Evolutionary conservation across 2,797 vertebrate species (phyloP).

Genomic region (Ispidina picta): DNA sequence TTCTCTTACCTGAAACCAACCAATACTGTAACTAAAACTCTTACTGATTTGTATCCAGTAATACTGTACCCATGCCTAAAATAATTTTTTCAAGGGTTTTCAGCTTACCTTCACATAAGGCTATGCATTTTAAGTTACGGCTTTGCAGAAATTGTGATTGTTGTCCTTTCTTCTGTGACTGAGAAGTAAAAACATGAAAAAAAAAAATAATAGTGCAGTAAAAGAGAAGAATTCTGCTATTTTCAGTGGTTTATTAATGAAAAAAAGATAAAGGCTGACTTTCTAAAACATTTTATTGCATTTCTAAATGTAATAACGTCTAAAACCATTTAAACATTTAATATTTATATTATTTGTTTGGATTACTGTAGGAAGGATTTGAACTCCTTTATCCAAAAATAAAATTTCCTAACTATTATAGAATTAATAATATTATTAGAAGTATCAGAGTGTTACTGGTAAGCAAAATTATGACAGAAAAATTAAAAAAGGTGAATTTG

Average conservation of each 20-base stretch:
- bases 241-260: not conserved
- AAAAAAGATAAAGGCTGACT: not conserved
- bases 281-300: not conserved
- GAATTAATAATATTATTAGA: not conserved
- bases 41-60: not conserved
- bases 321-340: not conserved
- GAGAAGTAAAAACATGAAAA: slow-evolving; percentile 57
- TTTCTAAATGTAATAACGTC: not conserved
- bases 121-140: slow-evolving; percentile 92
- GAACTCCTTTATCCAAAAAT: not conserved
- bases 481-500: not conserved
- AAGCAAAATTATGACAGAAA: not conserved
- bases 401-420: not conserved
- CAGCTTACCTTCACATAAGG: slow-evolving; percentile 91
- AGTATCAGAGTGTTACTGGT: not conserved
- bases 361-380: not conserved
- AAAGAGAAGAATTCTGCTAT: not conserved
- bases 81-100: not conserved
- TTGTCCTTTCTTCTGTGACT: slow-evolving; percentile 91
- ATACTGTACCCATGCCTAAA: not conserved
- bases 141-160: slow-evolving; percentile 92
- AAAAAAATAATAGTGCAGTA: slow-evolving; percentile 5
- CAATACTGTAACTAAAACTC: not conserved
- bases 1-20: not conserved
- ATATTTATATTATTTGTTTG: not conserved